Conservation (phyloP, 64 coral and sea anemone species). For the Stylophora pistillata region DNA sequence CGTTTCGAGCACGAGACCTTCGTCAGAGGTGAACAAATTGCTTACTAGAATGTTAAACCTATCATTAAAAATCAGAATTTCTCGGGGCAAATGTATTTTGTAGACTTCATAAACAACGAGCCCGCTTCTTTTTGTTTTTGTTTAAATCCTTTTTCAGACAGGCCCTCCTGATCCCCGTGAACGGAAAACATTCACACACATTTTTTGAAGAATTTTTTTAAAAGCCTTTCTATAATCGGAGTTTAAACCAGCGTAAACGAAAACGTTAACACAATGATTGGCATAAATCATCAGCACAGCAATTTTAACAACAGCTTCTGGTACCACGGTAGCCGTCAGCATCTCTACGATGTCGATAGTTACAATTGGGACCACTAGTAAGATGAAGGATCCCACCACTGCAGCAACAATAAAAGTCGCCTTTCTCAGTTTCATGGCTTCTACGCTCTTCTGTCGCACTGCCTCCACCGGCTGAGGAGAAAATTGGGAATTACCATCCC, state of each 20-base stretch:
- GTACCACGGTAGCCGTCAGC: constrained; percentile 49
- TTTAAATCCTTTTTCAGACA: neutral
- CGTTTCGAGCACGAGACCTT: too few relatives aligned
- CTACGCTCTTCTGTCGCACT: neutral
- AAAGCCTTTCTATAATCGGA: constrained; percentile 83
- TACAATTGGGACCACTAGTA: constrained; percentile 77
- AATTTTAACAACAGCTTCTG: constrained; percentile 39
- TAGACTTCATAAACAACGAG: too few relatives aligned
- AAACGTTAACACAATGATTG: constrained; percentile 88
- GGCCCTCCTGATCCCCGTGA: neutral
- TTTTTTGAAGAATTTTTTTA: constrained; percentile 41
- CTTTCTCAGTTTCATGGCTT: constrained; percentile 63
- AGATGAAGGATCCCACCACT: constrained; percentile 80
- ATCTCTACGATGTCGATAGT: constrained; percentile 78
- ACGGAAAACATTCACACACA: neutral
- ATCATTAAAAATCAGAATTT: too few relatives aligned
- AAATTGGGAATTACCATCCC: neutral
- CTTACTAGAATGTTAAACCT: too few relatives aligned
- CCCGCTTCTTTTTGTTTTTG: neutral
- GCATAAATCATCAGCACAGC: constrained; percentile 85
- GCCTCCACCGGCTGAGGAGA: neutral
- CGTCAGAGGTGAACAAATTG: too few relatives aligned
- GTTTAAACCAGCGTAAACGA: constrained; percentile 88
- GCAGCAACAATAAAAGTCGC: constrained; percentile 67
- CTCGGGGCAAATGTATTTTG: too few relatives aligned